Conservation (phyloP, 2,113 vertebrate species). For the Burhinus bistriatus region DNA sequence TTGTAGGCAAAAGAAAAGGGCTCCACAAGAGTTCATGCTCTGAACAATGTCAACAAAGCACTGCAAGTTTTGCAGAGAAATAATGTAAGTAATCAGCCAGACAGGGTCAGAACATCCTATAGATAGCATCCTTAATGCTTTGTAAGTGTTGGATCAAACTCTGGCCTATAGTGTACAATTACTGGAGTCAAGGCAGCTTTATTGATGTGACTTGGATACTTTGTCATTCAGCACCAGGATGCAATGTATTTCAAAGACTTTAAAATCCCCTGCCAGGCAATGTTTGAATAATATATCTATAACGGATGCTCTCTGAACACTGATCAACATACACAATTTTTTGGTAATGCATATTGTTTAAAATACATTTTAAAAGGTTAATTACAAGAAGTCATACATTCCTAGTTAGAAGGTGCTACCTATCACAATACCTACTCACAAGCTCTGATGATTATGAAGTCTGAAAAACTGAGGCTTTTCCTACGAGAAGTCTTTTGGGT, state of each 20-base stretch:
- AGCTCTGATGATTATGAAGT: background rate
- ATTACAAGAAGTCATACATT: background rate
- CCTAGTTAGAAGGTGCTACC: background rate
- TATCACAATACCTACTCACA: background rate
- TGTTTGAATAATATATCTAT: background rate
- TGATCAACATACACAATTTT: background rate
- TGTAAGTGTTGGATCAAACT: background rate
- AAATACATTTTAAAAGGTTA: background rate
- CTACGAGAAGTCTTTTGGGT: background rate
- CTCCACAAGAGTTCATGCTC: slow-evolving; percentile 92
- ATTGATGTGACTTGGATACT: background rate
- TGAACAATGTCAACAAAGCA: slow-evolving; percentile 99
- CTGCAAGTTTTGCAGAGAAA: slow-evolving; percentile 94
- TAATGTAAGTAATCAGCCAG: slow-evolving; percentile 84
- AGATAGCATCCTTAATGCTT: background rate
- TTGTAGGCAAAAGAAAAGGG: slow-evolving; percentile 94
- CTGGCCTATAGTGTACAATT: background rate
- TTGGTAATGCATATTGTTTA: background rate
- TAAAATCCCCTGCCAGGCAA: background rate
- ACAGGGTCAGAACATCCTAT: background rate
- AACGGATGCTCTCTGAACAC: background rate
- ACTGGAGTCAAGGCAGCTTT: background rate
- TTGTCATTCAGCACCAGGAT: background rate
- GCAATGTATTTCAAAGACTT: background rate
- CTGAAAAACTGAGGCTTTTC: background rate